Evolutionary conservation across 2,797 vertebrate genomes (phyloP), one percentile per base, ranked within the genome.

Genomic region (Labeo calbasu): DNA sequence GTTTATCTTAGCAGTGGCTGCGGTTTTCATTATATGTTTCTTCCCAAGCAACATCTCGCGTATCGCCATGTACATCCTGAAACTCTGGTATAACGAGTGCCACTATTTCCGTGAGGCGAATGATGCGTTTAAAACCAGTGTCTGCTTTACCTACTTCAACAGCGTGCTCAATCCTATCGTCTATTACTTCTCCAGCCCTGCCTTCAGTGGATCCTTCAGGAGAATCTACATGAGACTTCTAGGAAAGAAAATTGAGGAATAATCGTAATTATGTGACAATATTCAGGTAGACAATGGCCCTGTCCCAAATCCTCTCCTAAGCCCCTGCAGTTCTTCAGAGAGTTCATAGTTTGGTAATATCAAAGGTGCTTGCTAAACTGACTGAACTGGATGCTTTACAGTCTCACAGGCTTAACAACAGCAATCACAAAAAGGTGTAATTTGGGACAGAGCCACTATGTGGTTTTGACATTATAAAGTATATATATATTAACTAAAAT

Each of bases 131-230:
- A 95, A 95, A 88, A 92, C 93, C 0, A 90, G 94, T 0, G 93
- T 96, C 73, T 95, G 94, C 81, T 93, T 96, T 82, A 96, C 95
- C 6, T 96, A 96, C 87, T 95, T 96, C 84, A 95, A 96, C 89
- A 96, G 95, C 1, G 94, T 95, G 76, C 93, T 96, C 40, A 96
- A 96, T 87, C 95, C 95, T 0, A 28, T 96, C 4, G 91, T 96
- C 15, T 95, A 95, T 85, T 95, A 96, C 65, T 96, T 96, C 87
- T 96, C 95, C 3, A 95, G 91, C 75, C 94, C 95, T 0, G 89
- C 90, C 12, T 94, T 95, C 85, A 95, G 90, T 19, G 92, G 92
- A 5, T 36, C 88, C 57, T 91, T 96, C 83, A 78, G 88, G 3
- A 95, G 90, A 65, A 10, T 94, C 12, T 53, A 91, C 32, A 86